Conservation (phyloP, 1,140 invertebrate species). For the Aradophagus sp. region DNA sequence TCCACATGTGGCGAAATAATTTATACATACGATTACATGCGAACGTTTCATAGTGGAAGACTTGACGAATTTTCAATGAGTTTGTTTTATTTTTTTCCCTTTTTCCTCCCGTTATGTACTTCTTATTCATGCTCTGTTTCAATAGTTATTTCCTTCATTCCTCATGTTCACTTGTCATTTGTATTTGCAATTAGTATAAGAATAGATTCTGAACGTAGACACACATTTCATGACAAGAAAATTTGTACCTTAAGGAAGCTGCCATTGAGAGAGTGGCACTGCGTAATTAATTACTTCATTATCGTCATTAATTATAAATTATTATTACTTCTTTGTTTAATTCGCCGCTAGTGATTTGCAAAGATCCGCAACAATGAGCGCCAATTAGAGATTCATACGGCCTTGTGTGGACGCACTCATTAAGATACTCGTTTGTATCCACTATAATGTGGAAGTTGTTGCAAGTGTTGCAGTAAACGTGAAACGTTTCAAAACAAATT, state of each 20-base stretch:
- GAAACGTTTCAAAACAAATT: too few species aligned
- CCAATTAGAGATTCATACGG: constrained; percentile 19
- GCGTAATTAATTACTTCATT: too few species aligned
- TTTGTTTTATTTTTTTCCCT: constrained; percentile 15
- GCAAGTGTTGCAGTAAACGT: too few species aligned
- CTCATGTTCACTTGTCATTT: constrained; percentile 42
- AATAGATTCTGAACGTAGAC: constrained; percentile 66
- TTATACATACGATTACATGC: constrained; percentile 56
- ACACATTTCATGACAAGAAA: constrained; percentile 50
- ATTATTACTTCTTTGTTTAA: constrained; percentile 13
- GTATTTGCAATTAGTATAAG: constrained; percentile 66
- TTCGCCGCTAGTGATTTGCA: constrained; percentile 41
- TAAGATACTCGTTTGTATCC: too few species aligned
- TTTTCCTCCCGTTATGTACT: too few species aligned
- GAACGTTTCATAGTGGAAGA: constrained; percentile 58
- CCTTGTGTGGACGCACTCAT: too few species aligned
- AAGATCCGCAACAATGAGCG: constrained; percentile 37
- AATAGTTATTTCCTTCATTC: too few species aligned
- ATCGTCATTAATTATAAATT: constrained; percentile 30
- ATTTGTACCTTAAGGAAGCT: constrained; percentile 55
- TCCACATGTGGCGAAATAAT: constrained; percentile 43
- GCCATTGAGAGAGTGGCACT: constrained; percentile 44
- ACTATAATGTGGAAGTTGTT: too few species aligned
- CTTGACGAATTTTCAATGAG: constrained; percentile 49
- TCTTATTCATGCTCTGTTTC: constrained; percentile 30